Percentiles rank a stretch among this genome's conserved stretches.
Evolutionary conservation across 2,797 vertebrate genomes (phyloP).

Genomic region (Glyptemys insculpta): DNA sequence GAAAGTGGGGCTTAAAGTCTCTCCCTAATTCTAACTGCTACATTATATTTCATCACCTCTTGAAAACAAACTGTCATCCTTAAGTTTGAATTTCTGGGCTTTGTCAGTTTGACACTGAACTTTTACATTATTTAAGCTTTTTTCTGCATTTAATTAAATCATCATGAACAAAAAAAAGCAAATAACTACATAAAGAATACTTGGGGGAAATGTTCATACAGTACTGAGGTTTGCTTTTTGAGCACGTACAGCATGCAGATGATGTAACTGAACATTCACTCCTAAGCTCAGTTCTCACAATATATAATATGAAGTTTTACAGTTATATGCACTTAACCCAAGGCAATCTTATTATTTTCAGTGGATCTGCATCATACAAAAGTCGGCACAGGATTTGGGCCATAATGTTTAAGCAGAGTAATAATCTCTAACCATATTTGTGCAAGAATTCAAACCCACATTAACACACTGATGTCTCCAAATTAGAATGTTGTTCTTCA

Average conservation of each 20-base stretch:
- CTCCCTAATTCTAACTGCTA: neutral
- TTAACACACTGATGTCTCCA: neutral
- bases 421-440: neutral
- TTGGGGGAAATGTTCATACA: neutral
- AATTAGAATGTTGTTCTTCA: neutral
- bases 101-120: neutral
- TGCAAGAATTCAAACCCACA: neutral
- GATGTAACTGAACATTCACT: neutral
- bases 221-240: neutral
- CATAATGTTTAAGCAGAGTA: neutral
- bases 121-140: neutral
- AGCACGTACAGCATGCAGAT: neutral
- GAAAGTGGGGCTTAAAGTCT: neutral
- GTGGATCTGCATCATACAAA: accelerated
- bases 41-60: neutral
- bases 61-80: neutral
- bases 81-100: neutral
- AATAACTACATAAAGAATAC: neutral
- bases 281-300: neutral
- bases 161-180: neutral
- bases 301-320: neutral
- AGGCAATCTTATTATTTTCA: neutral
- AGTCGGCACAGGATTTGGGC: neutral
- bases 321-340: neutral
- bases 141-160: neutral